Conservation (phyloP, 2,888 invertebrate genomes). For the Cremastinae sp. region DNA sequence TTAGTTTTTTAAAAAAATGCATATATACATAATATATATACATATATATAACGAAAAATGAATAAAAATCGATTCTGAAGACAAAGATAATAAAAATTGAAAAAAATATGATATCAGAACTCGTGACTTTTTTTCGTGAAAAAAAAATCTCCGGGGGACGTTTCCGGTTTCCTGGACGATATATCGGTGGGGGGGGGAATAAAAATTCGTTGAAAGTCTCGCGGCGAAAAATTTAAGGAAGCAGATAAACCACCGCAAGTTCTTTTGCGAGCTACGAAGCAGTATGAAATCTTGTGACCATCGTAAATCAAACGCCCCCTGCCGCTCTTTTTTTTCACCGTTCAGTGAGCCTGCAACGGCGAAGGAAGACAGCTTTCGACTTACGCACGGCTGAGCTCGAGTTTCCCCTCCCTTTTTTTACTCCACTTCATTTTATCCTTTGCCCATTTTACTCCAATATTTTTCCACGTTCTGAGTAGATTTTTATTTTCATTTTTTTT, state of each 20-base stretch:
- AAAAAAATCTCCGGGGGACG: too few species aligned
- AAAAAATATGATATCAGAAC: too few species aligned
- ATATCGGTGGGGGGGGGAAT: slow-evolving; percentile 37
- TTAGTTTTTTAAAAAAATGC: slow-evolving; percentile 7
- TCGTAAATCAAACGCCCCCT: slow-evolving; percentile 57
- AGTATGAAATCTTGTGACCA: slow-evolving; percentile 44
- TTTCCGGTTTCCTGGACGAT: not conserved
- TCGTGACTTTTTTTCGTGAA: too few species aligned
- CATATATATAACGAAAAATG: too few species aligned
- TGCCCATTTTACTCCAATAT: not conserved
- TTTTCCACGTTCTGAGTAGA: not conserved
- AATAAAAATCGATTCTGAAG: too few species aligned
- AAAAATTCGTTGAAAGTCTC: slow-evolving; percentile 50
- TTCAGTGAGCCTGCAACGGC: not conserved
- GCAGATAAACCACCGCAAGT: slow-evolving; percentile 18
- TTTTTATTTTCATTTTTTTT: slow-evolving; percentile 9
- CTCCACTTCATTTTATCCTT: not conserved
- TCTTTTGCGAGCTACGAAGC: slow-evolving; percentile 13
- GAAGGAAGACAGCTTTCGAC: slow-evolving; percentile 10
- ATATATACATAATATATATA: not conserved
- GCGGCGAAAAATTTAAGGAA: slow-evolving; percentile 43
- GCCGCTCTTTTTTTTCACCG: slow-evolving; percentile 13
- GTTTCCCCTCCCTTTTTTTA: slow-evolving; percentile 1
- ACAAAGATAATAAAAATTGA: too few species aligned
- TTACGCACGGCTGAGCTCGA: slow-evolving; percentile 36